Base-by-base conservation (phyloP, 2,888 invertebrate genomes). In the Rhingia rostrata region DNA sequence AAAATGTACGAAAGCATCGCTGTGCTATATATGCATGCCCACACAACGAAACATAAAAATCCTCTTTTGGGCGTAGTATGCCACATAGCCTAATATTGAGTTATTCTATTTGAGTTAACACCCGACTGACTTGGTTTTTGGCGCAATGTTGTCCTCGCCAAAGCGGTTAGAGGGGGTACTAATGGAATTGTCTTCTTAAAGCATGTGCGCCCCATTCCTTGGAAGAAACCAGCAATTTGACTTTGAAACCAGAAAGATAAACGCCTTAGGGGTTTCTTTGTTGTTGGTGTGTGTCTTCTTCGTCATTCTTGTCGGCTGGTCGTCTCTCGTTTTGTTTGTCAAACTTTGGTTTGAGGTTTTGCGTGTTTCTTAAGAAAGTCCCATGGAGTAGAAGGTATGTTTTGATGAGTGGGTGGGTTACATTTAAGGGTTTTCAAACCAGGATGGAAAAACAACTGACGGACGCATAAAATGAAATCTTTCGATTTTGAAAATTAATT, bases 121-220 rank as follows among this genome's bases (percentile, higher is more conserved):
- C 86, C 86, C 86, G 85, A 86, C 82, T 87, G 87, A 88, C 88
- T 88, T 87, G 87, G 86, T 89, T 88, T 22, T 87, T 82, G 83
- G 86, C 86, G 87, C 86, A 86, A 87, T 87, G 47, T 61, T 70
- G 35, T 61, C 49, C 47, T 63, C 63, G 14, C 64, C n/a, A 32
- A 4, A 0, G 33, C 12, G 47, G 81, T 73, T 80, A 75, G 84
- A 53, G 84, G 60, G 39, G 22, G 22, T 22, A 22, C 56, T 81
- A 66, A 69, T 80, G 69, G 79, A 75, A 75, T 84, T 74, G 80
- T 80, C 74, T 41, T 75, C 80, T 84, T 84, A 75, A 84, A 72
- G 74, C 84, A 33, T 77, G 60, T 67, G 39, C 41, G 12, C 32
- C 10, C 69, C 67, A 6, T 58, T 69, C 41, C 74, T 61, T 45